phyloP scores from a whole-genome alignment of 2,113 vertebrate species.

The Macrotus californicus region DNA sequence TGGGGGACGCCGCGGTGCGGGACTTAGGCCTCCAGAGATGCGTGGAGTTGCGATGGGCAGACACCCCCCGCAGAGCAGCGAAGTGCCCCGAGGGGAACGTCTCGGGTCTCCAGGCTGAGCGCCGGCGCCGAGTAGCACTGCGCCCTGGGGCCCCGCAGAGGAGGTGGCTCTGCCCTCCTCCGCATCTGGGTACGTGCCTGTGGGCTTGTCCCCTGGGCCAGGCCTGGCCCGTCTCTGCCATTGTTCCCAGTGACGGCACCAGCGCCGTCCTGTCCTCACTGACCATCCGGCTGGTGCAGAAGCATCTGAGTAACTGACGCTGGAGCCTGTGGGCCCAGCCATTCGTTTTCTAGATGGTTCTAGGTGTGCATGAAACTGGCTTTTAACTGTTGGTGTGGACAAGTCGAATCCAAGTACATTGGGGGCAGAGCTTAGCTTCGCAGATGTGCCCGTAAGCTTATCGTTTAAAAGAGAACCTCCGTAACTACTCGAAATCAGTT shows the following conservation, averaged over 20 bases:
- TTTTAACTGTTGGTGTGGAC: neutral
- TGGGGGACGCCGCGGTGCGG: neutral
- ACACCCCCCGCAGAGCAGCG: neutral
- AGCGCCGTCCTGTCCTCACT: neutral
- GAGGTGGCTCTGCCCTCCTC: neutral
- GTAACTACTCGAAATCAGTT: neutral
- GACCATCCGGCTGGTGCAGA: neutral
- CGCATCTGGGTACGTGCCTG: too few relatives aligned
- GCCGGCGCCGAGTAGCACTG: neutral
- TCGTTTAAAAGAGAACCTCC: neutral
- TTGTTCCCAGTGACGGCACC: neutral
- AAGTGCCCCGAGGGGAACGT: fast-evolving
- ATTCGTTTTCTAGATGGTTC: neutral
- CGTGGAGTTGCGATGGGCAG: neutral
- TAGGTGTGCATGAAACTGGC: neutral
- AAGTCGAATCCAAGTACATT: neutral
- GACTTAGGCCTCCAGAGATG: neutral
- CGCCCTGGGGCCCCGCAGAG: neutral
- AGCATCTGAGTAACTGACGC: neutral
- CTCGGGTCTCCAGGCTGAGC: neutral
- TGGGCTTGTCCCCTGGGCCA: neutral
- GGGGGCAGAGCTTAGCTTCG: neutral
- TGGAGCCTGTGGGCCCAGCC: too few relatives aligned
- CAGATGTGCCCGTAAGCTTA: neutral
- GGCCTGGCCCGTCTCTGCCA: neutral